Base-by-base conservation (phyloP, 2,888 invertebrate species). In the Crioceris asparagi region DNA sequence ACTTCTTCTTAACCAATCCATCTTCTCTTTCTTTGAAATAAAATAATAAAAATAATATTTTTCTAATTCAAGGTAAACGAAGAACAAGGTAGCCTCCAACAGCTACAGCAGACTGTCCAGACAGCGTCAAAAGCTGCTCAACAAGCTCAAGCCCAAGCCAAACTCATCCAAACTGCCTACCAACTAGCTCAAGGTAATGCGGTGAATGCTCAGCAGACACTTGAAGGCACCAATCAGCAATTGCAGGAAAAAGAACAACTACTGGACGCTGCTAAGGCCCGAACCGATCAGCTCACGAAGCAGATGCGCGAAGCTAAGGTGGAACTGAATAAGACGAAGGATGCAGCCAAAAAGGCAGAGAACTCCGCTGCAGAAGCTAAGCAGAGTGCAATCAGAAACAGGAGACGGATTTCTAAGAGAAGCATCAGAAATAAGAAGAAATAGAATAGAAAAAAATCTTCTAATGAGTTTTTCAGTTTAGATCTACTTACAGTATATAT, bases 331-430 rank as follows among this genome's bases (percentile, higher is more conserved):
- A 74, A 70, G 4, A 81, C 80, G 0, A 79, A 77, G 49, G 71
- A 73, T 43, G 77, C 79, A 0, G 78, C 78, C 0, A 73, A 75
- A 26, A 71, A 71, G 39, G 81, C 81, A 0, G 74, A 72, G 12
- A 69, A 72, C 35, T 74, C 81, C 0, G 81, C 82, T 0, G 69
- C 72, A 17, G 75, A 75, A 10, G 80, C 80, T 4, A 76, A 75
- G 44, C 70, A 74, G 0, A 75, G 73, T 43, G 75, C 74, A 1
- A 62, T 67, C 44, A 62, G 66, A 38, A 72, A 67, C 56, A 68
- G 67, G 50, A 43, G 51, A 40, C 45, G 47, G 35, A 37, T 34
- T 17, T n/a, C n/a, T n/a, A n/a, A n/a, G n/a, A n/a, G n/a, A n/a
- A n/a, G n/a, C n/a, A n/a, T n/a, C n/a, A n/a, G n/a, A n/a, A 32